A percentile compares a stretch with the other conserved stretches of the same genome.
Conservation (phyloP, 2,888 invertebrate genomes). For the Digitonthophagus gazella region DNA sequence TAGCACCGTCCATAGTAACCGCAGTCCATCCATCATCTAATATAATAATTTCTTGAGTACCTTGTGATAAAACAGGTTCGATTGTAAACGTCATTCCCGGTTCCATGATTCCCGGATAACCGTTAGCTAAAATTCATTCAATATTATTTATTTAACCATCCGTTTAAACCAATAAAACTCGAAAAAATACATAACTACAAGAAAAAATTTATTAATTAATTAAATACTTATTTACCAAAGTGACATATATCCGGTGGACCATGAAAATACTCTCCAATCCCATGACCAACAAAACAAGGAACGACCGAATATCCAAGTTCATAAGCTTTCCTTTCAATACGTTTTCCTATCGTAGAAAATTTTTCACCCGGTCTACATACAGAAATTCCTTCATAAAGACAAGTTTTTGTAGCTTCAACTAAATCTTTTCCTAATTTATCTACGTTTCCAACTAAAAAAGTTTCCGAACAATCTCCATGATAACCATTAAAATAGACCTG, state of each 20-base stretch:
- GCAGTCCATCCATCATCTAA: constrained; percentile 93
- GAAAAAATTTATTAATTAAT: constrained; percentile 18
- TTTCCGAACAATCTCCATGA: constrained; percentile 91
- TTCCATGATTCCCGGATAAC: constrained; percentile 68
- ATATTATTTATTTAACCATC: too few species aligned
- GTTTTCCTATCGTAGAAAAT: constrained; percentile 62
- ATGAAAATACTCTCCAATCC: constrained; percentile 90
- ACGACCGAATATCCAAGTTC: constrained; percentile 65
- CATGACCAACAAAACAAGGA: constrained; percentile 86
- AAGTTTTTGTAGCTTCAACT: constrained; percentile 68
- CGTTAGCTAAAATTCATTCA: constrained; percentile 60
- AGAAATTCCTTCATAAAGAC: constrained; percentile 63
- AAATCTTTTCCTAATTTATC: constrained; percentile 71
- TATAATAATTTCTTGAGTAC: constrained; percentile 63
- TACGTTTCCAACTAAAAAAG: constrained; percentile 80
- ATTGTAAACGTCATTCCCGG: constrained; percentile 95
- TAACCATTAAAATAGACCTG: constrained; percentile 78
- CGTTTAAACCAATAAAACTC: constrained; percentile 2
- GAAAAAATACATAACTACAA: constrained; percentile 21
- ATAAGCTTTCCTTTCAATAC: constrained; percentile 64
- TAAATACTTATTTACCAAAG: constrained; percentile 57
- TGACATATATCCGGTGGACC: constrained; percentile 89
- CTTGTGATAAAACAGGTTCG: constrained; percentile 84
- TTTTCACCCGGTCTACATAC: constrained; percentile 61
- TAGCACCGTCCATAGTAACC: constrained; percentile 73